phyloP scores from a whole-genome alignment of 1,140 invertebrate species.

The Bombus superbus region DNA sequence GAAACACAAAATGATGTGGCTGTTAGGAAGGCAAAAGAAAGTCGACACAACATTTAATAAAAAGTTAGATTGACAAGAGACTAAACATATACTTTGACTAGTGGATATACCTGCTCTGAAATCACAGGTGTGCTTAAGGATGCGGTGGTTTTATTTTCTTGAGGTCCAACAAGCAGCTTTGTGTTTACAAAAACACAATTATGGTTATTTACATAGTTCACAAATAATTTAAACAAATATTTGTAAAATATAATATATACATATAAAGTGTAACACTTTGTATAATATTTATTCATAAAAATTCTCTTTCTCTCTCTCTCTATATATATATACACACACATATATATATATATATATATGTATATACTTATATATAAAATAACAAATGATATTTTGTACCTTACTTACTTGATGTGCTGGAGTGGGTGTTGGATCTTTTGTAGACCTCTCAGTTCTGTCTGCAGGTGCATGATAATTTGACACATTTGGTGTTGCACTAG shows the following conservation, averaged over 20 bases:
- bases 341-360: not conserved
- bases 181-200: constrained; percentile 74
- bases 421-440: constrained; percentile 80
- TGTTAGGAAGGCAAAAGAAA: constrained; percentile 37
- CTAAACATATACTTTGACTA: constrained; percentile 62
- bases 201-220: constrained; percentile 61
- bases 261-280: not conserved
- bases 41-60: constrained; percentile 16
- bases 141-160: constrained; percentile 81
- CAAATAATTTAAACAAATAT: constrained; percentile 30
- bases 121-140: constrained; percentile 82
- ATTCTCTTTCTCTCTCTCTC: not conserved
- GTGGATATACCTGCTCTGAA: constrained; percentile 81
- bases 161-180: constrained; percentile 81
- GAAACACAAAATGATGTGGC: constrained; percentile 11
- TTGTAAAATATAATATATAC: constrained; percentile 32
- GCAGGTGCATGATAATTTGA: constrained; percentile 80
- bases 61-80: constrained; percentile 35
- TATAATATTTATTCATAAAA: constrained; percentile 15
- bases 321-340: not conserved
- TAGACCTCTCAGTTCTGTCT: constrained; percentile 80
- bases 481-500: constrained; percentile 74
- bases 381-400: constrained; percentile 45
- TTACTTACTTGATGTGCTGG: constrained; percentile 79
- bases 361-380: constrained; percentile 12